These are phyloP conservation scores for Eupithecia vulgata DNA, from an alignment of 2,888 invertebrate species.

Conservation along the genomic window DNA sequence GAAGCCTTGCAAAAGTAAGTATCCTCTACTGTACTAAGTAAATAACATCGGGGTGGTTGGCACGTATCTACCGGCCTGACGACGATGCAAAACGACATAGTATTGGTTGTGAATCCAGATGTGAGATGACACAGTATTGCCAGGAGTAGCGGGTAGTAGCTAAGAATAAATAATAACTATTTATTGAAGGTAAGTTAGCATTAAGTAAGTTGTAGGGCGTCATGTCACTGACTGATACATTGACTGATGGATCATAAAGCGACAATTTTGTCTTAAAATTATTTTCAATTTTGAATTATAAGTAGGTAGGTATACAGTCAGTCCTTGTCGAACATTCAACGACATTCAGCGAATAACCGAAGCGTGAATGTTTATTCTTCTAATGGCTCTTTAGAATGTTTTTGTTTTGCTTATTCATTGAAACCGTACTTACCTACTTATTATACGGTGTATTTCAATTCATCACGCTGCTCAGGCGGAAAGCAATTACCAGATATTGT, in stretches of 20 bases:
- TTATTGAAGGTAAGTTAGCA: too few species aligned
- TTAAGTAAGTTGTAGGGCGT: not conserved
- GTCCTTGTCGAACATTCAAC: not conserved
- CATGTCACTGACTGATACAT: not conserved
- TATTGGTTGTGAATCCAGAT: not conserved
- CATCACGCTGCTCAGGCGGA: not conserved
- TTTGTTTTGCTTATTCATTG: not conserved
- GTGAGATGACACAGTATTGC: too few species aligned
- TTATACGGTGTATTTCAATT: not conserved
- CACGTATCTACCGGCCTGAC: not conserved
- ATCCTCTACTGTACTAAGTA: not conserved
- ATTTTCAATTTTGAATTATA: not conserved
- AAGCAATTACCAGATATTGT: not conserved
- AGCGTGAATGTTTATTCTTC: not conserved
- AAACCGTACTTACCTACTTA: not conserved
- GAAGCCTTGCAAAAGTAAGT: conserved; percentile 76
- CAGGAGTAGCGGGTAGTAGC: too few species aligned
- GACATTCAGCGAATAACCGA: not conserved
- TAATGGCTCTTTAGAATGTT: not conserved
- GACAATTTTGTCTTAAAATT: not conserved
- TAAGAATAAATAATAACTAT: too few species aligned
- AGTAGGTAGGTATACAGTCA: not conserved
- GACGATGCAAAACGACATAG: not conserved
- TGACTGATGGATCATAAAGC: not conserved
- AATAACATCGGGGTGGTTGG: too few species aligned